phyloP scores from a whole-genome alignment of 2,888 invertebrate species.

The Troglohyphantes excavatus region DNA sequence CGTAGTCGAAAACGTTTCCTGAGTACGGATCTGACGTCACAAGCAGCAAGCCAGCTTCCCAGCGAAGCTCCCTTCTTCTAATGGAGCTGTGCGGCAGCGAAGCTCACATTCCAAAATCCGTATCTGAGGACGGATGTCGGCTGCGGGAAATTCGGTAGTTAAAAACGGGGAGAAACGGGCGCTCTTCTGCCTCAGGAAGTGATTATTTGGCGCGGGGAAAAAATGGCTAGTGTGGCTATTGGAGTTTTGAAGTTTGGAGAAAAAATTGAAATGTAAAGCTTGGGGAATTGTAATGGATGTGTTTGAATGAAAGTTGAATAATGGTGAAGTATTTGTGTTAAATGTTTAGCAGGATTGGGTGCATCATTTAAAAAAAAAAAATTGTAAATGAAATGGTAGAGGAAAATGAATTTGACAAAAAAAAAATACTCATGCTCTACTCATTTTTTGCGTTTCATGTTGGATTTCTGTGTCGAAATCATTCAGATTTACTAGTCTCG shows the following conservation, averaged over 20 bases:
- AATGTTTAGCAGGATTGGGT: too few species aligned
- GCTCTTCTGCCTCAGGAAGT: constrained; percentile 24
- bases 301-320: too few species aligned
- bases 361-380: too few species aligned
- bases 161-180: constrained; percentile 6
- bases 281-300: too few species aligned
- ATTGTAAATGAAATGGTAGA: too few species aligned
- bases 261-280: too few species aligned
- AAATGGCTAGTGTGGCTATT: background rate
- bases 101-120: background rate
- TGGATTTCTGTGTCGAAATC: too few species aligned
- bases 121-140: constrained; percentile 18
- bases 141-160: constrained; percentile 24
- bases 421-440: too few species aligned
- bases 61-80: constrained; percentile 47
- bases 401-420: too few species aligned
- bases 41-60: constrained; percentile 43
- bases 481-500: too few species aligned
- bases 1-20: constrained; percentile 65
- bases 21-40: constrained; percentile 71
- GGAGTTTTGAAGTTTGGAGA: background rate
- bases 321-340: too few species aligned
- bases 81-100: constrained; percentile 48
- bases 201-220: constrained; percentile 10
- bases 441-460: too few species aligned